These are phyloP conservation scores for Drosophila bocki DNA, from an alignment of 1,140 invertebrate species.

Conservation along the genomic window DNA sequence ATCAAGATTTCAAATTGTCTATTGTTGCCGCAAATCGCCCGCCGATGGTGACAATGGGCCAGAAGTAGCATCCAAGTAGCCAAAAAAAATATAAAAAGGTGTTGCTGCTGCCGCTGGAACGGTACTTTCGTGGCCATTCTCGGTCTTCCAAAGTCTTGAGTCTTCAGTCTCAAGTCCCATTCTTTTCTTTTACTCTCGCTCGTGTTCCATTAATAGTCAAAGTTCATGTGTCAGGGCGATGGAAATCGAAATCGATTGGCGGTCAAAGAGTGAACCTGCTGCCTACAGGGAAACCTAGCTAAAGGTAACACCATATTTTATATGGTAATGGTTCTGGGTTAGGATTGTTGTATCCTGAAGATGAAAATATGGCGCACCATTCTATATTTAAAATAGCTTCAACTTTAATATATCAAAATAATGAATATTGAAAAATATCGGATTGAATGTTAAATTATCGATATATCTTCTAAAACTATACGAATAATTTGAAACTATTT, in stretches of 20 bases:
- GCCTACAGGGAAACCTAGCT: conserved; percentile 3
- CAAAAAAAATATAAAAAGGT: conserved; percentile 7
- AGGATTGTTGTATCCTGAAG: not conserved
- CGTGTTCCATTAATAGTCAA: conserved; percentile 55
- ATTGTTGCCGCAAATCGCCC: conserved; percentile 49
- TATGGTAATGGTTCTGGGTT: not conserved
- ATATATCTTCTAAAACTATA: too few species aligned
- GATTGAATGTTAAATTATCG: too few species aligned
- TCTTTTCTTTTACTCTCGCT: conserved; percentile 32
- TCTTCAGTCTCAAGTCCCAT: conserved; percentile 3
- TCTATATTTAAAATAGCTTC: too few species aligned
- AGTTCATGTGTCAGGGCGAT: conserved; percentile 67
- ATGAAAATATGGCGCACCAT: too few species aligned
- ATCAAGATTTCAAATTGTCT: conserved; percentile 75
- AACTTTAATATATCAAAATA: too few species aligned
- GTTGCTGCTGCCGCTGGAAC: conserved; percentile 42
- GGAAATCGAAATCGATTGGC: conserved; percentile 65
- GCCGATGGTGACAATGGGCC: conserved; percentile 48
- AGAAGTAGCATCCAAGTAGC: conserved; percentile 37
- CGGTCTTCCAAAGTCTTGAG: conserved; percentile 1
- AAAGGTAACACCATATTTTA: not conserved
- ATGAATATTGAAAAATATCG: too few species aligned
- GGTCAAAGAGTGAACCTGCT: conserved; percentile 19
- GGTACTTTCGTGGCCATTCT: conserved; percentile 65
- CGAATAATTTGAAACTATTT: too few species aligned